Conservation (phyloP, 92 coral and sea anemone genomes). For the Actinostola sp. region DNA sequence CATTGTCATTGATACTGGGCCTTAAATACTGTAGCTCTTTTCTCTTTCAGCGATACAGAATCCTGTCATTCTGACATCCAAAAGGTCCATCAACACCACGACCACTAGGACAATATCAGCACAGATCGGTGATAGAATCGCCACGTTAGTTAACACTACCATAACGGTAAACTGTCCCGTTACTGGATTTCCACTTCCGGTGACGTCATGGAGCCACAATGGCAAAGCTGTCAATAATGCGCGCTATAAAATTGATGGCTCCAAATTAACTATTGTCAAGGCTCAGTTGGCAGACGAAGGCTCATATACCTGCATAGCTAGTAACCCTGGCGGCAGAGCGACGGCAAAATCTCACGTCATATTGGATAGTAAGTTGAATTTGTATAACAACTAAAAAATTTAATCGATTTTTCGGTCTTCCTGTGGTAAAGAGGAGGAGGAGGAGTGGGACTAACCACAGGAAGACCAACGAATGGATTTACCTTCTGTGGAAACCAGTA, state of each 20-base stretch:
- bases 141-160: slow-evolving; percentile 62
- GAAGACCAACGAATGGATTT: neutral
- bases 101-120: slow-evolving; percentile 16
- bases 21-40: neutral
- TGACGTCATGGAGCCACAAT: slow-evolving; percentile 58
- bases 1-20: neutral
- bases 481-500: no score
- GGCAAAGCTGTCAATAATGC: slow-evolving; percentile 29
- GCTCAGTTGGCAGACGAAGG: slow-evolving; percentile 47
- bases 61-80: slow-evolving; percentile 26
- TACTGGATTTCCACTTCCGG: slow-evolving; percentile 71
- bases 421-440: no score
- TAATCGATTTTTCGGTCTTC: no score
- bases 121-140: slow-evolving; percentile 42
- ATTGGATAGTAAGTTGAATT: slow-evolving; percentile 61
- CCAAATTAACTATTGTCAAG: slow-evolving; percentile 31
- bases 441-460: no score
- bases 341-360: slow-evolving; percentile 62
- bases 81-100: slow-evolving; percentile 4
- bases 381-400: no score
- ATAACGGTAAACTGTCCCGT: slow-evolving; percentile 68
- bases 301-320: slow-evolving; percentile 65
- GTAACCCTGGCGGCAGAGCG: slow-evolving; percentile 64
- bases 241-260: slow-evolving; percentile 32
- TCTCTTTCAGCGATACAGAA: slow-evolving; percentile 7